phyloP scores from a whole-genome alignment of 2,797 vertebrate species.

The Numenius phaeopus region DNA sequence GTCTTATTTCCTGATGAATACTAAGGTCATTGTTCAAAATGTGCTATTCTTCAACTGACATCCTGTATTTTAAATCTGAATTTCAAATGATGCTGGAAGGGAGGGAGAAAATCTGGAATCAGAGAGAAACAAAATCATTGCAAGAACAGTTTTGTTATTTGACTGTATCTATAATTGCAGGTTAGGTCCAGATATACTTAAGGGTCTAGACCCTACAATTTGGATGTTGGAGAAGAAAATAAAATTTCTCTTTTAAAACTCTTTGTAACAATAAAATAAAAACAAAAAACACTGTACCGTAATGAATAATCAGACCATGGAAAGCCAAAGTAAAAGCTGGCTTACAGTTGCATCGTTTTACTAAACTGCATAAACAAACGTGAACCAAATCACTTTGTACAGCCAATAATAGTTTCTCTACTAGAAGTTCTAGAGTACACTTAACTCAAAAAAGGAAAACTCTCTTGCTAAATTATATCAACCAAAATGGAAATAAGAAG shows the following conservation, averaged over 20 bases:
- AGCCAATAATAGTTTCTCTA: not conserved
- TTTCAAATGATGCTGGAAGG: not conserved
- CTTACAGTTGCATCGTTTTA: not conserved
- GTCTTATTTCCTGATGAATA: not conserved
- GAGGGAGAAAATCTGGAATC: not conserved
- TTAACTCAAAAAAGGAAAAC: not conserved
- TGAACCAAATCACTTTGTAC: accelerated
- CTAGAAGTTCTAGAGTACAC: not conserved
- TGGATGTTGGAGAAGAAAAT: not conserved
- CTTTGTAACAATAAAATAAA: not conserved
- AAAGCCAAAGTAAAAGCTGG: not conserved
- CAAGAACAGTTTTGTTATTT: not conserved
- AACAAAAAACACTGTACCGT: not conserved
- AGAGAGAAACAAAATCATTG: not conserved
- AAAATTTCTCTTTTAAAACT: not conserved
- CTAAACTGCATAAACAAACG: not conserved
- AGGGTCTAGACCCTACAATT: not conserved
- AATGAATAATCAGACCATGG: not conserved
- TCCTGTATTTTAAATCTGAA: not conserved
- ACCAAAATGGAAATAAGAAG: not conserved
- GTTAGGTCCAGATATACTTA: not conserved
- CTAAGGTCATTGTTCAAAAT: not conserved
- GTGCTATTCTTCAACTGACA: not conserved
- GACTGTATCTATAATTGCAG: not conserved
- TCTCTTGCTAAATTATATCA: not conserved